phyloP scores from a whole-genome alignment of 2,113 vertebrate species.

The Odocoileus virginianus region DNA sequence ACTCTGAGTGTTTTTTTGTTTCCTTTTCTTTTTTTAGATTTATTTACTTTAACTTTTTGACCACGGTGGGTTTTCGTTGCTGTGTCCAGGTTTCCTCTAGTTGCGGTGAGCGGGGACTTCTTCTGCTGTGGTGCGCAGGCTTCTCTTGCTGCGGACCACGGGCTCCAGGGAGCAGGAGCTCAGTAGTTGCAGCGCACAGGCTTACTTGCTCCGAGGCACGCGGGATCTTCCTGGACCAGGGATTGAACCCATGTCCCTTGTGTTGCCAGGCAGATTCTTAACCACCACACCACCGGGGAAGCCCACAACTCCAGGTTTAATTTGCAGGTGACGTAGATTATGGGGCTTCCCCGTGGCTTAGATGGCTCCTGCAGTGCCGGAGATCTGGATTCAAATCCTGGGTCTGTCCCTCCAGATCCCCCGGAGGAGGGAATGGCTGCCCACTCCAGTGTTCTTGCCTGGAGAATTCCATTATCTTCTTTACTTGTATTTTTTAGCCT shows the following conservation, averaged over 20 bases:
- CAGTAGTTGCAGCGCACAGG: not conserved
- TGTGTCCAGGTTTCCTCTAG: not conserved
- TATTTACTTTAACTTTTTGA: not conserved
- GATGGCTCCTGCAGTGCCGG: not conserved
- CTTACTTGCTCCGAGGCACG: not conserved
- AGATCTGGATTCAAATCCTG: not conserved
- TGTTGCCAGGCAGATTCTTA: not conserved
- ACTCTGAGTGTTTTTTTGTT: not conserved
- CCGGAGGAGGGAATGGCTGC: not conserved
- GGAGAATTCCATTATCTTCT: not conserved
- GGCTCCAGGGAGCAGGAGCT: not conserved
- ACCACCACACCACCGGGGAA: not conserved
- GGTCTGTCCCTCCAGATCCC: not conserved
- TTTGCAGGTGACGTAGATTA: not conserved
- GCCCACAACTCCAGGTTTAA: not conserved
- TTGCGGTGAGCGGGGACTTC: not conserved
- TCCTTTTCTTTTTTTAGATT: not conserved
- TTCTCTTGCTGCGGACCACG: not conserved
- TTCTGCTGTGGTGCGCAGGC: fast-evolving
- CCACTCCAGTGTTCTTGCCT: not conserved
- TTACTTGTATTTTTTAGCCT: not conserved
- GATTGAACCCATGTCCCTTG: not conserved
- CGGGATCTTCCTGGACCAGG: not conserved
- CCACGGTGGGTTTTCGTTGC: not conserved
- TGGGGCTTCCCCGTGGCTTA: not conserved